Percentiles rank a stretch among this genome's conserved stretches.
Conservation (phyloP, 2,888 invertebrate species). For the Pharmacophagus antenor region DNA sequence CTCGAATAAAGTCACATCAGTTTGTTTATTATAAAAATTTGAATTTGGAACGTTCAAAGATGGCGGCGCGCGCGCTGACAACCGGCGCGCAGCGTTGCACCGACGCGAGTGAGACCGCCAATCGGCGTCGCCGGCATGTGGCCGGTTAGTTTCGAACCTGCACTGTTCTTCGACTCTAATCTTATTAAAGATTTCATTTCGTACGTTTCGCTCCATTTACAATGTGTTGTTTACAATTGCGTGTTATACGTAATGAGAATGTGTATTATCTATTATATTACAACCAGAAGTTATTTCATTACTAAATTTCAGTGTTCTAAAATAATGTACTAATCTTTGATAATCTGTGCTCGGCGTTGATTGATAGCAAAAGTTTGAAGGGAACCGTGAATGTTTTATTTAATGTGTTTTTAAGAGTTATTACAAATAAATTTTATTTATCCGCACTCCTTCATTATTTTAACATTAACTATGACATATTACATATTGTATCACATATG, state of each 20-base stretch:
- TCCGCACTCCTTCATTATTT: too few species aligned
- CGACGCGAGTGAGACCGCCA: conserved; percentile 62
- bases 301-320: too few species aligned
- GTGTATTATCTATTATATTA: background rate
- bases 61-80: conserved; percentile 54
- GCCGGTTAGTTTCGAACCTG: conserved; percentile 57
- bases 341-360: too few species aligned
- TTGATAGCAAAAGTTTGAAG: too few species aligned
- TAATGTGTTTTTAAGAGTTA: too few species aligned
- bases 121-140: conserved; percentile 43
- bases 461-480: too few species aligned
- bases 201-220: conserved; percentile 49
- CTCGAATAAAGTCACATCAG: conserved; percentile 35
- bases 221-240: conserved; percentile 29
- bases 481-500: too few species aligned
- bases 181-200: conserved; percentile 65
- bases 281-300: too few species aligned
- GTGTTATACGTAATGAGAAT: background rate
- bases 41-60: conserved; percentile 56
- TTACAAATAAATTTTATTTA: too few species aligned
- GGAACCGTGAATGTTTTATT: too few species aligned
- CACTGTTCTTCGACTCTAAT: conserved; percentile 52
- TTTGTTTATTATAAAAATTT: conserved; percentile 46
- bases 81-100: conserved; percentile 52
- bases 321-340: too few species aligned